Conservation (phyloP, 35 echinoderm and acorn worm species). For the Apostichopus japonicus region DNA sequence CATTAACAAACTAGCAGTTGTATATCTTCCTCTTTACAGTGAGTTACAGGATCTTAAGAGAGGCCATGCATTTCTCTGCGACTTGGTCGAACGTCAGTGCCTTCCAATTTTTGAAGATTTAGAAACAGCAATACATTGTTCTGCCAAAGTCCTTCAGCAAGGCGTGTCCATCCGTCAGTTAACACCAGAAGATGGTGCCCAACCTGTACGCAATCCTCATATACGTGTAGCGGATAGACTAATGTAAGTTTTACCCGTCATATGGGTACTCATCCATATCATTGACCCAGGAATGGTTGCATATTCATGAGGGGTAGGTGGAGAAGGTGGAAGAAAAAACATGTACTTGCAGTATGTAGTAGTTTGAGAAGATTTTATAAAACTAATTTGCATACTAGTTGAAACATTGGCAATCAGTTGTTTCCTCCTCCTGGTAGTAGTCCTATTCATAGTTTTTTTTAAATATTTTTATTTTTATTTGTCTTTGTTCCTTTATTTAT, state of each 20-base stretch:
- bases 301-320: neutral
- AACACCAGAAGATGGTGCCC: slow-evolving; percentile 70
- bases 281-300: too few species aligned
- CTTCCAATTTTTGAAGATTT: slow-evolving; percentile 91
- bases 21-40: slow-evolving; percentile 32
- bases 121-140: slow-evolving; percentile 79
- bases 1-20: too few species aligned
- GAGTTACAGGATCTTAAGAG: slow-evolving; percentile 72
- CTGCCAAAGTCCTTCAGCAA: slow-evolving; percentile 74
- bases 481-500: too few species aligned
- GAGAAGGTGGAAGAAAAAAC: neutral
- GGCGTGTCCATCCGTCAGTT: slow-evolving; percentile 66
- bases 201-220: slow-evolving; percentile 80
- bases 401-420: too few species aligned
- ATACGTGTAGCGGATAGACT: slow-evolving; percentile 70
- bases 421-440: too few species aligned
- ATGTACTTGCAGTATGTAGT: too few species aligned
- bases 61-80: slow-evolving; percentile 78
- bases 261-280: too few species aligned
- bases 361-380: too few species aligned
- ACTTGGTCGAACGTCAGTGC: slow-evolving; percentile 83
- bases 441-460: too few species aligned
- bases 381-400: too few species aligned
- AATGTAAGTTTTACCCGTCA: slow-evolving; percentile 64
- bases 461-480: neutral